Conservation (phyloP, 2,113 vertebrate genomes). For the Cryptotis parvus region DNA sequence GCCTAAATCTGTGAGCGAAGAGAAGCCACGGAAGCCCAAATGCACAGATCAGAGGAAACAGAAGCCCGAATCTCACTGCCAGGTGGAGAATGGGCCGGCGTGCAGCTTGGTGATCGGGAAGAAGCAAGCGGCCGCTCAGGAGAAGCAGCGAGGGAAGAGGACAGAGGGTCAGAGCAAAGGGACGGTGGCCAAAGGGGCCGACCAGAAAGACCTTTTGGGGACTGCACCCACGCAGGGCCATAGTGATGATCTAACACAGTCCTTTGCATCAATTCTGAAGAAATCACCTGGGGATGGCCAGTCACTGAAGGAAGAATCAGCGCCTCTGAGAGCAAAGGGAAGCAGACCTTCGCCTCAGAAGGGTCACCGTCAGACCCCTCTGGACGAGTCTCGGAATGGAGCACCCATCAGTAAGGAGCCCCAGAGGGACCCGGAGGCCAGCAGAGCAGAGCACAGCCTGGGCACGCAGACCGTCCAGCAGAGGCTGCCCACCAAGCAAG, state of each 20-base stretch:
- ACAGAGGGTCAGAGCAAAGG: background rate
- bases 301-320: background rate
- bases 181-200: background rate
- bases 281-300: background rate
- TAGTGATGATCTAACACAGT: background rate
- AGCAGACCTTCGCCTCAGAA: background rate
- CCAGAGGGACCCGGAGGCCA: slow-evolving; percentile 34
- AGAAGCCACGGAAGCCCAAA: slow-evolving; percentile 44
- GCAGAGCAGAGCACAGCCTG: background rate
- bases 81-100: slow-evolving; percentile 78
- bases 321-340: background rate
- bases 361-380: background rate
- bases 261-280: background rate
- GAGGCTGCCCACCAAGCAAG: accelerated
- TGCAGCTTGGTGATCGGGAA: slow-evolving; percentile 84
- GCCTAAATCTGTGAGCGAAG: background rate
- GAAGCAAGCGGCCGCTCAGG: background rate
- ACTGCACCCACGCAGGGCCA: background rate
- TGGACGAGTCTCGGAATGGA: background rate
- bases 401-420: background rate
- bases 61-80: slow-evolving; percentile 60
- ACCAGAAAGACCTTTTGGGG: background rate
- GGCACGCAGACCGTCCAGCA: background rate
- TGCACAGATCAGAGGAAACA: slow-evolving; percentile 31
- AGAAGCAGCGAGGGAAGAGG: background rate